Conservation (phyloP, 2,113 vertebrate species). For the Coturnix japonica region DNA sequence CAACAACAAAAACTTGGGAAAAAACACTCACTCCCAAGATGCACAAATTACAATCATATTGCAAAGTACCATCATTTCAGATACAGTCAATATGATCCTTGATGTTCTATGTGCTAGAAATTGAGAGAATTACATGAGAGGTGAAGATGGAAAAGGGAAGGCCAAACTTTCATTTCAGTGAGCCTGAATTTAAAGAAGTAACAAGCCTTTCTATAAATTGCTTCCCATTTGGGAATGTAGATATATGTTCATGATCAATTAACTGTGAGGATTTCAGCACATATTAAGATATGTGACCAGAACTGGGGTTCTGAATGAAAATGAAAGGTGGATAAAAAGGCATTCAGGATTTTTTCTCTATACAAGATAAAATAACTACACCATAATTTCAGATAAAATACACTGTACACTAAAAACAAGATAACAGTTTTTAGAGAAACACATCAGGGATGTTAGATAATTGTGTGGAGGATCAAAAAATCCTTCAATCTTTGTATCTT, state of each 20-base stretch:
- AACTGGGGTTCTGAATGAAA: not conserved
- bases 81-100: not conserved
- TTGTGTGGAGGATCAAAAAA: not conserved
- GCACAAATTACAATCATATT: not conserved
- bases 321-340: not conserved
- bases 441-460: not conserved
- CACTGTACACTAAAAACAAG: not conserved
- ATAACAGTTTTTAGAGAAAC: not conserved
- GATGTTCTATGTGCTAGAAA: not conserved
- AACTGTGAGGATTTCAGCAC: not conserved
- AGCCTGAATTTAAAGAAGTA: not conserved
- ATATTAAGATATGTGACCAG: not conserved
- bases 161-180: not conserved
- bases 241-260: not conserved
- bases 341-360: not conserved
- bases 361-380: not conserved
- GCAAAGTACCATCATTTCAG: not conserved
- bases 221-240: not conserved
- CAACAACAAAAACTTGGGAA: not conserved
- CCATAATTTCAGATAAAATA: not conserved
- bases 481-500: not conserved
- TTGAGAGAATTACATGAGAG: not conserved
- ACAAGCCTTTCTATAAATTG: not conserved
- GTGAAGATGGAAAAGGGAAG: not conserved
- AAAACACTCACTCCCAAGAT: not conserved